phyloP scores from a whole-genome alignment of 2,888 invertebrate species.

The Lithophane ornitopus region DNA sequence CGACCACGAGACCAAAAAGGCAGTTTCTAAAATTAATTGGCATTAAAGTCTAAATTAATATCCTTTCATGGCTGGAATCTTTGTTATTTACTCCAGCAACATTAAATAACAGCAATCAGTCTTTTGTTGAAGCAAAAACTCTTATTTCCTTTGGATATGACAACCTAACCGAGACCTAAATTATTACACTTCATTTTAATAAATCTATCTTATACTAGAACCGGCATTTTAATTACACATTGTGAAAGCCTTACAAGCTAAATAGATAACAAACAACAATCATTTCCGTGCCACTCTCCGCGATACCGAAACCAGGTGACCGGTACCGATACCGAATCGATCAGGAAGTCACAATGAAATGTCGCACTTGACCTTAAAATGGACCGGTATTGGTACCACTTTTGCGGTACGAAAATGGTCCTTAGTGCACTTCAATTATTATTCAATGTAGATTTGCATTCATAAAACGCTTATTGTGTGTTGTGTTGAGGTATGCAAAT shows the following conservation, averaged over 20 bases:
- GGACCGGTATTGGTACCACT: conserved; percentile 64
- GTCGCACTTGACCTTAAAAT: conserved; percentile 78
- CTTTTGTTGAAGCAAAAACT: neutral
- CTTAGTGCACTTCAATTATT: conserved; percentile 42
- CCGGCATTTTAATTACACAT: conserved; percentile 58
- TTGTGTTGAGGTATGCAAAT: conserved; percentile 24
- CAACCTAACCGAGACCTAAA: conserved; percentile 1
- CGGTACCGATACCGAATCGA: conserved; percentile 66
- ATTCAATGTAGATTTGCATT: conserved; percentile 59
- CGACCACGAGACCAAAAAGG: too few species aligned
- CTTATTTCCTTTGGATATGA: neutral
- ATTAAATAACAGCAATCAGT: neutral
- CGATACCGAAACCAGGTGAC: conserved; percentile 66
- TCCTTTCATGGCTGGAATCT: neutral
- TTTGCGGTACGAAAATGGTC: conserved; percentile 43
- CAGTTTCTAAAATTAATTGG: neutral
- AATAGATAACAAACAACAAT: conserved; percentile 65
- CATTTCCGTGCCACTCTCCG: conserved; percentile 65
- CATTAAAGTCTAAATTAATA: neutral
- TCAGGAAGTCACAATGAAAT: conserved; percentile 75
- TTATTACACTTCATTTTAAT: conserved; percentile 11
- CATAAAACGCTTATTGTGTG: conserved; percentile 48
- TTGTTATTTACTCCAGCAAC: neutral
- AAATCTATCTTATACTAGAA: conserved; percentile 12
- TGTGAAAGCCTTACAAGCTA: conserved; percentile 64